Evolutionary conservation across 2,888 invertebrate genomes (phyloP).

Genomic region (Holacanthella duospinosa): DNA sequence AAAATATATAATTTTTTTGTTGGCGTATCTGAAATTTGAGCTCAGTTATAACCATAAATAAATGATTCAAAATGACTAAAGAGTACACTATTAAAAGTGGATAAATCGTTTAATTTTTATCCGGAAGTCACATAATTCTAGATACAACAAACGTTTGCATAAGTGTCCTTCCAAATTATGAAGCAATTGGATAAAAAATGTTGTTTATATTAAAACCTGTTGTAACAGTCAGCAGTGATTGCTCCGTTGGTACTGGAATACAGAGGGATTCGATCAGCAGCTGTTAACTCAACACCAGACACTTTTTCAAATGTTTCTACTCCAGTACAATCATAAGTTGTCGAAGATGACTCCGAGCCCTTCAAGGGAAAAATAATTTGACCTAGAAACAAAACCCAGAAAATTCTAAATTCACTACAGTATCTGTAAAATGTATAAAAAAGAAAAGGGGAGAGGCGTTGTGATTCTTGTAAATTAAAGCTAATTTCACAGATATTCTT

Average conservation of each 20-base stretch:
- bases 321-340: constrained; percentile 31
- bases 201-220: constrained; percentile 21
- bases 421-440: background rate
- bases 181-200: background rate
- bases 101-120: no score
- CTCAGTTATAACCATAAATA: no score
- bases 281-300: constrained; percentile 31
- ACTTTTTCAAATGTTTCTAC: constrained; percentile 38
- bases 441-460: no score
- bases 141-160: constrained; percentile 5
- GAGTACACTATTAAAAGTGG: no score
- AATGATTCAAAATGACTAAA: no score
- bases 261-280: constrained; percentile 33
- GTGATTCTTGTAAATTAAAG: no score
- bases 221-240: constrained; percentile 37
- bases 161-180: background rate
- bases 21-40: no score
- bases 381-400: constrained; percentile 15
- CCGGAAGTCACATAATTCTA: no score
- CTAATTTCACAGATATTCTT: no score
- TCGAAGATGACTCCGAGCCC: background rate
- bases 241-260: constrained; percentile 35
- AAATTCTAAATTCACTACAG: no score
- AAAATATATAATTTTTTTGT: no score
- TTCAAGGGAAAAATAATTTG: constrained; percentile 26